These are phyloP conservation scores for Brachionus sp. DNA, from an alignment of 1,140 invertebrate species.

Conservation along the genomic window DNA sequence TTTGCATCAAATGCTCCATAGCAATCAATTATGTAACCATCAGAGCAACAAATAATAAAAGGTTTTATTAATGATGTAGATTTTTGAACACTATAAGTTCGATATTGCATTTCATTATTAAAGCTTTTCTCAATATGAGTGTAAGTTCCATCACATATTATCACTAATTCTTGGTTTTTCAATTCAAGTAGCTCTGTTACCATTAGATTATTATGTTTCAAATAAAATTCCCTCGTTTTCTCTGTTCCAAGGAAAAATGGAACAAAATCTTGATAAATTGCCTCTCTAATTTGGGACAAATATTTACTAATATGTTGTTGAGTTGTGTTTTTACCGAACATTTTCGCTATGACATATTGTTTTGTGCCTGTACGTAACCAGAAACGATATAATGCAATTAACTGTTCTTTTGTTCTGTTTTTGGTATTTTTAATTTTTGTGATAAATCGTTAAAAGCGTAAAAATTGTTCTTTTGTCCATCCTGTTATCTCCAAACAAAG, in stretches of 20 bases:
- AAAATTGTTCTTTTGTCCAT: background rate
- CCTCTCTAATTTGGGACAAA: background rate
- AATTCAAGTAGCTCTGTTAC: background rate
- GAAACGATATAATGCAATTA: background rate
- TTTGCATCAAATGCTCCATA: constrained; percentile 14
- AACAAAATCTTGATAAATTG: constrained; percentile 20
- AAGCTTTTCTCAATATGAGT: background rate
- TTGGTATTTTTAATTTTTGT: background rate
- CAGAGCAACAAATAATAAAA: constrained; percentile 11
- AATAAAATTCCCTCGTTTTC: background rate
- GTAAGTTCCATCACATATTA: constrained; percentile 6
- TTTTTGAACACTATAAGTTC: background rate
- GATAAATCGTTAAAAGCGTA: background rate
- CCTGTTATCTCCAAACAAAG: background rate
- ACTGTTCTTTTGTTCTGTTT: constrained; percentile 4
- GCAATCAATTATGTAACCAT: constrained; percentile 26
- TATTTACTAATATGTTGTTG: constrained; percentile 3
- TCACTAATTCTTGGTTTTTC: background rate
- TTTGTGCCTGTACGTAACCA: constrained; percentile 7
- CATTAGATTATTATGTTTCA: constrained; percentile 6
- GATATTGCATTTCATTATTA: constrained; percentile 20
- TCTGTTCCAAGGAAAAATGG: background rate
- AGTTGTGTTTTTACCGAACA: background rate
- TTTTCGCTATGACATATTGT: background rate
- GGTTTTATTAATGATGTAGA: background rate